Conservation (phyloP, 1,140 invertebrate species). For the Aphaenogaster floridana region DNA sequence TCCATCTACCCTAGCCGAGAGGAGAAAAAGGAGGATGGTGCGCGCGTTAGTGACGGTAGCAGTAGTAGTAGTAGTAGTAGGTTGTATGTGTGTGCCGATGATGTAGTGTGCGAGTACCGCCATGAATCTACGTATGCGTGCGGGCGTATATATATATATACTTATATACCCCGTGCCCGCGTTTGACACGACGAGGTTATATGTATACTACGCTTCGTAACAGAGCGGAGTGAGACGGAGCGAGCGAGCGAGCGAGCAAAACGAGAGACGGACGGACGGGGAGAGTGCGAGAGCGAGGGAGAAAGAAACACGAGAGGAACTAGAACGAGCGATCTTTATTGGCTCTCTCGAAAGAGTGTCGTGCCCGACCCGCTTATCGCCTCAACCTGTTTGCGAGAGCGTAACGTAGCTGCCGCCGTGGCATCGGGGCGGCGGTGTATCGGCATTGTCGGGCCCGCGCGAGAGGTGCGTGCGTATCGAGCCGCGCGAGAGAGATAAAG, state of each 20-base stretch:
- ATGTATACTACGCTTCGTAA: neutral
- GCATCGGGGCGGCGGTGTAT: slow-evolving; percentile 3
- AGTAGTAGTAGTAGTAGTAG: neutral
- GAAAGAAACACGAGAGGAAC: neutral
- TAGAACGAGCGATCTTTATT: slow-evolving; percentile 32
- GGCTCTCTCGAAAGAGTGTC: slow-evolving; percentile 43
- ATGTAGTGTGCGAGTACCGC: neutral
- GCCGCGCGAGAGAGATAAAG: slow-evolving; percentile 53
- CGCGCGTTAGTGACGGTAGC: neutral
- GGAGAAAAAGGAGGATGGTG: neutral
- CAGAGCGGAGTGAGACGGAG: neutral
- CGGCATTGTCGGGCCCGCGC: slow-evolving; percentile 6
- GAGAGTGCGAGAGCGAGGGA: neutral
- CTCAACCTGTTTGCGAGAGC: slow-evolving; percentile 47
- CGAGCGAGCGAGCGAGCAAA: neutral
- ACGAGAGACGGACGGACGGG: neutral
- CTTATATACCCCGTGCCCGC: neutral
- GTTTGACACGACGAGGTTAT: slow-evolving; percentile 57
- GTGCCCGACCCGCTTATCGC: slow-evolving; percentile 37
- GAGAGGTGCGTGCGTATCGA: slow-evolving; percentile 49
- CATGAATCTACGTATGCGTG: slow-evolving; percentile 48
- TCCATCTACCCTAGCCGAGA: neutral
- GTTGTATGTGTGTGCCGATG: no score
- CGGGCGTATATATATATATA: slow-evolving; percentile 10
- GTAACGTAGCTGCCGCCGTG: slow-evolving; percentile 26